A percentile compares a stretch with the other conserved stretches of the same genome.
Conservation (phyloP, 1,140 invertebrate genomes). For the Tetramorium simillimum region DNA sequence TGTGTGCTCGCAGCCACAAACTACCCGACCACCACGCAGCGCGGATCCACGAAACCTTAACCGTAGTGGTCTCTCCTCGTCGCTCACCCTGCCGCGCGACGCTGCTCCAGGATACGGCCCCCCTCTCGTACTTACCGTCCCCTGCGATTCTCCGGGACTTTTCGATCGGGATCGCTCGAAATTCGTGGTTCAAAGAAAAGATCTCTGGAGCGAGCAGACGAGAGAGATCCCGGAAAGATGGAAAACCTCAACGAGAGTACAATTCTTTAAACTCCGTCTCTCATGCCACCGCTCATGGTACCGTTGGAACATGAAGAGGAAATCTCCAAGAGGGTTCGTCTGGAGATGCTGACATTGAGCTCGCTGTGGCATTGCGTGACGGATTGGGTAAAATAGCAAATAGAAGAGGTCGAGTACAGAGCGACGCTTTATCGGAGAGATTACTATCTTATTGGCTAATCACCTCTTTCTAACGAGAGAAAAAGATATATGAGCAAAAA, state of each 20-base stretch:
- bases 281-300: neutral
- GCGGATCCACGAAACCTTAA: conserved; percentile 76
- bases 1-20: conserved; percentile 81
- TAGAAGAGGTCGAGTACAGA: neutral
- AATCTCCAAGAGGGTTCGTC: conserved; percentile 10
- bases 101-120: neutral
- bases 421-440: neutral
- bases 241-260: neutral
- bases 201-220: neutral
- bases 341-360: neutral
- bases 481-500: conserved; percentile 1
- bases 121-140: neutral
- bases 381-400: conserved; percentile 4
- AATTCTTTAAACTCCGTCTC: conserved; percentile 15
- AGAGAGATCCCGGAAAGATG: neutral
- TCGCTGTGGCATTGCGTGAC: neutral
- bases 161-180: neutral
- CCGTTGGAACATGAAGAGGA: conserved; percentile 1
- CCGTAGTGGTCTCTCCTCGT: conserved; percentile 18
- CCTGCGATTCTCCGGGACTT: neutral
- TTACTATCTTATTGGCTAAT: neutral
- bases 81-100: neutral
- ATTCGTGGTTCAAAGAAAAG: neutral
- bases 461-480: neutral
- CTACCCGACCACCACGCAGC: conserved; percentile 83